Base-by-base conservation (phyloP, 2,888 invertebrate species). In the Caenorhabditis sulstoni region DNA sequence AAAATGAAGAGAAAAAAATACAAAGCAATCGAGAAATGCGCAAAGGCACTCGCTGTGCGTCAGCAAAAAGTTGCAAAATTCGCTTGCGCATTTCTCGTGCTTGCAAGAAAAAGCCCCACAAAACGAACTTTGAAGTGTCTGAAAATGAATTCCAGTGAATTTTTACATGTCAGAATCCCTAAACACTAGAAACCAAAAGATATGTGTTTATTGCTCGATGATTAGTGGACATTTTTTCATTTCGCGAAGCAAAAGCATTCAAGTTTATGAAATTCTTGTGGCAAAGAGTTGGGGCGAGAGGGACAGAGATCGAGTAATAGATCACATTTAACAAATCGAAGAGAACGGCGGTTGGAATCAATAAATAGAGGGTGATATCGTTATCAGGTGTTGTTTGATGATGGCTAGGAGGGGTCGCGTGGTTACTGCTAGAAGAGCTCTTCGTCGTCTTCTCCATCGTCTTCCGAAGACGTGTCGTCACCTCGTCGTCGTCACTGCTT, bases 121-220 rank as follows among this genome's bases (percentile, higher is more conserved):
- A 29, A 29, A 29, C 29, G 29, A 29, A 3, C 29, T 29, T 29
- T 29, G 29, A 3, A 7, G 29, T 29, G 29, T 29, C 29, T 14
- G 41, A 41, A 41, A 41, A 11, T 49, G 18, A 8, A 49, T n/a
- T n/a, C n/a, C n/a, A n/a, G n/a, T n/a, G n/a, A n/a, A n/a, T n/a
- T n/a, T n/a, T n/a, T n/a, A n/a, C n/a, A n/a, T n/a, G 49, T 49
- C 23, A 52, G 29, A 29, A 29, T 14, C 41, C 11, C 41, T 14
- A 41, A 11, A 41, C 4, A 41, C 41, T 14, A 29, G n/a, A 59
- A 29, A 49, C 50, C 49, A 57, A 57, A 50, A 18, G 73, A 73
- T 73, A 73, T 73, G 73, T 64, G 49, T 73, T 73, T 73, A 73
- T 73, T 73, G 50, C 49, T 37, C 49, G 53, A 70, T 61, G 57